phyloP scores from a whole-genome alignment of 2,888 invertebrate genomes.

The Agrochola litura region DNA sequence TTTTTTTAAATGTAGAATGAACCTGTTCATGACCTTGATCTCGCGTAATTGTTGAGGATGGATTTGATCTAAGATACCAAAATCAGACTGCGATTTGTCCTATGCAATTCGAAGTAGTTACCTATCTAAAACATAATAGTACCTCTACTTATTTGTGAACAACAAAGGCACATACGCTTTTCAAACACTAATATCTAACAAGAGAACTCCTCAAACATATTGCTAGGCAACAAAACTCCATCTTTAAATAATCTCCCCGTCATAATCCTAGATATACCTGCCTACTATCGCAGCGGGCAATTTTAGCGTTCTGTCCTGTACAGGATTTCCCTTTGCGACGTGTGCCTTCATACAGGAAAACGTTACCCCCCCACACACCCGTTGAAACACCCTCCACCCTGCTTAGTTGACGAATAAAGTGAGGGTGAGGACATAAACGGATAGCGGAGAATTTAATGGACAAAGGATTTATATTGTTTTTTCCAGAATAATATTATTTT shows the following conservation, averaged over 20 bases:
- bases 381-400: slow-evolving; percentile 77
- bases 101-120: not conserved
- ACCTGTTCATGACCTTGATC: too few relatives aligned
- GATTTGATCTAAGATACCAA: not conserved
- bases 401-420: slow-evolving; percentile 86
- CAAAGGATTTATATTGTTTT: slow-evolving; percentile 17
- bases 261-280: slow-evolving; percentile 75
- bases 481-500: not conserved
- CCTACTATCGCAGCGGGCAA: slow-evolving; percentile 84
- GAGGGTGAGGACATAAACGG: slow-evolving; percentile 60
- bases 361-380: slow-evolving; percentile 80
- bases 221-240: slow-evolving; percentile 3
- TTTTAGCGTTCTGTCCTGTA: slow-evolving; percentile 89
- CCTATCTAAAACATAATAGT: not conserved
- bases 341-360: slow-evolving; percentile 90
- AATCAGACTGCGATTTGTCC: not conserved
- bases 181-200: too few relatives aligned
- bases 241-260: slow-evolving; percentile 25
- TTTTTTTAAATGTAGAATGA: not conserved
- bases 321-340: slow-evolving; percentile 89
- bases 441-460: slow-evolving; percentile 52
- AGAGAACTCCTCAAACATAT: not conserved
- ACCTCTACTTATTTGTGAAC: not conserved
- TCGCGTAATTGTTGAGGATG: too few relatives aligned
- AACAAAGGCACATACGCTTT: not conserved